These are phyloP conservation scores for Holothuria leucospilota DNA, from an alignment of 53 echinoderm and acorn worm genomes.

Conservation along the genomic window DNA sequence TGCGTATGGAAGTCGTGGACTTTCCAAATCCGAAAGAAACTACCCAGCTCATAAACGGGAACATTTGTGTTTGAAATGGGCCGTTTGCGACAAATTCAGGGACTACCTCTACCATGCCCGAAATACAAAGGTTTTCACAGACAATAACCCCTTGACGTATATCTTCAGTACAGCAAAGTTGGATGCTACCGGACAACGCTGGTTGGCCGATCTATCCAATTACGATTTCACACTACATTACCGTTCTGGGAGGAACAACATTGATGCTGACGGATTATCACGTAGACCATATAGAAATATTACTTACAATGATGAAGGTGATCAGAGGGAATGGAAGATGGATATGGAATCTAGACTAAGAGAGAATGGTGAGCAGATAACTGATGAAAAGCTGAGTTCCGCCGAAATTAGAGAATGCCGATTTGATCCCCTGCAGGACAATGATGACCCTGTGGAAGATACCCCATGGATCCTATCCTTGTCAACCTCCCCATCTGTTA, in stretches of 20 bases:
- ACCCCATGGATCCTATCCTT: constrained; percentile 32
- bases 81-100: constrained; percentile 58
- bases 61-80: constrained; percentile 62
- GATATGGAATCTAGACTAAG: constrained; percentile 10
- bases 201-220: constrained; percentile 62
- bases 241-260: constrained; percentile 48
- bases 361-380: constrained; percentile 8
- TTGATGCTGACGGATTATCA: constrained; percentile 69
- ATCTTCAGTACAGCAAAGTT: constrained; percentile 60
- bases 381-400: background rate
- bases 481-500: constrained; percentile 10
- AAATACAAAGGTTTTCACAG: constrained; percentile 55
- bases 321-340: constrained; percentile 2
- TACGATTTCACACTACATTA: constrained; percentile 68
- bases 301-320: constrained; percentile 11
- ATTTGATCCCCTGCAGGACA: background rate
- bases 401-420: background rate
- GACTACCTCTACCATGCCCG: constrained; percentile 65
- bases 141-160: too few relatives aligned
- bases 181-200: constrained; percentile 67
- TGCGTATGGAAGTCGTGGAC: constrained; percentile 71
- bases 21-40: constrained; percentile 63
- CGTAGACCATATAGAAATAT: constrained; percentile 31
- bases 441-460: background rate
- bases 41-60: constrained; percentile 72